Base-by-base conservation (phyloP, 92 coral and sea anemone genomes). In the Epizoanthus scotinus region DNA sequence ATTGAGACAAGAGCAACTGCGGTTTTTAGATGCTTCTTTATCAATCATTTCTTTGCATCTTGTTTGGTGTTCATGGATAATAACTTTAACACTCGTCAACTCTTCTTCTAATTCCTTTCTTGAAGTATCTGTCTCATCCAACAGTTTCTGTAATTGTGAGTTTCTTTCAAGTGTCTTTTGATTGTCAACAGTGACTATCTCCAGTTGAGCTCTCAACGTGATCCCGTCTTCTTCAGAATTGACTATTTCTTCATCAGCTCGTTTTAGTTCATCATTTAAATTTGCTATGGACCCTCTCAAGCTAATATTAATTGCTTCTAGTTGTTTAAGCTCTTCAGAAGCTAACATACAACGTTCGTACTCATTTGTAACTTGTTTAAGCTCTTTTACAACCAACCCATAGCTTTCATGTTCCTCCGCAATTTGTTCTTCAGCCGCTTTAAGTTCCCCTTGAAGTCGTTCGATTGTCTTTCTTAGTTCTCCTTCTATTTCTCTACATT, bases 401-500 rank as follows among this genome's bases (percentile, higher is more conserved):
- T 36, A 34, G 18, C 61, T 59, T 75, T 75, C 68, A 22, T 59
- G 40, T 57, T 58, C 81, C 18, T 20, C 55, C 59, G 57, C 40
- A 34, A 75, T 15, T 75, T 24, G 67, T 12, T 58, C 68, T 20
- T 59, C 7, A 31, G 67, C 21, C 27, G 19, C 21, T 14, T 36
- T 75, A 20, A 75, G 68, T 13, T 58, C 81, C 14, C 21, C 24
- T 21, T 75, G 81, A 58, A 75, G 68, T 22, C 24, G 38, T 21
- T 75, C 67, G 36, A 75, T 75, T 75, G 67, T 75, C 12, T 59
- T 14, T 44, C 42, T 66, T 19, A 75, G 68, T 21, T 59, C 68
- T 20, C 67, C 55, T 59, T 75, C 81, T 18, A 75, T 59, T 75
- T 38, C 38, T 21, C 81, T 75, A 27, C 81, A 21, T 20, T 75